Conservation (phyloP, 2,113 vertebrate genomes). For the Anolis sagrei region DNA sequence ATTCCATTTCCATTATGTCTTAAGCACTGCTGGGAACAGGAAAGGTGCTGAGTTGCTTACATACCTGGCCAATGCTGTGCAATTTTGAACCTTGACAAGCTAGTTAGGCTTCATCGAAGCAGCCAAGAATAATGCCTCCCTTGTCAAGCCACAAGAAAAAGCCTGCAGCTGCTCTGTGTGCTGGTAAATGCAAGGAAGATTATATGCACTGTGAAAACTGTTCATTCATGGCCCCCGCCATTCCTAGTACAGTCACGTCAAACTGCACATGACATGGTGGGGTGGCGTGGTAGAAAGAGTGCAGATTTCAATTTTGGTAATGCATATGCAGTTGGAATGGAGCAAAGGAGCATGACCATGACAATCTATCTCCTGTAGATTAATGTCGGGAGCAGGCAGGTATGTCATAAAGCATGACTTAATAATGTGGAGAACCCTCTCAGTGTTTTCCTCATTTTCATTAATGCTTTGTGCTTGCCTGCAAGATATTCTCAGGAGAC, state of each 20-base stretch:
- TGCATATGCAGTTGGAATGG: conserved; percentile 67
- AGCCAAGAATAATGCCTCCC: conserved; percentile 67
- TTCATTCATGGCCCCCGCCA: conserved; percentile 57
- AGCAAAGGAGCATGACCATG: conserved; percentile 71
- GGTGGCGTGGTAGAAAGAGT: conserved; percentile 55
- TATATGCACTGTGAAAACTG: conserved; percentile 61
- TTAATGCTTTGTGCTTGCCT: conserved; percentile 70
- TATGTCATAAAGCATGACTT: conserved; percentile 78
- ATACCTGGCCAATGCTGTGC: conserved; percentile 60
- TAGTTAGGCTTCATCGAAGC: conserved; percentile 57
- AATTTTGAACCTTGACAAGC: conserved; percentile 59
- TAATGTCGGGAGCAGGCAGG: conserved; percentile 76
- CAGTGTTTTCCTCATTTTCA: conserved; percentile 58
- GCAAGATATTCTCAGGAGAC: conserved; percentile 64
- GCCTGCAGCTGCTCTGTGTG: conserved; percentile 65
- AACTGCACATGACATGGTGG: conserved; percentile 53
- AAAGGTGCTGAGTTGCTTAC: conserved; percentile 68
- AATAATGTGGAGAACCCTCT: conserved; percentile 62
- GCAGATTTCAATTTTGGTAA: conserved; percentile 79
- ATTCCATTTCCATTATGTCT: conserved; percentile 78
- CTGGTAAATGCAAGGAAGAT: conserved; percentile 71
- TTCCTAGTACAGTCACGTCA: conserved; percentile 69
- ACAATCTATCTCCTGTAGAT: conserved; percentile 77
- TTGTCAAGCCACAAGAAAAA: conserved; percentile 72
- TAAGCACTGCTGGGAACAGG: conserved; percentile 72